Evolutionary conservation across 2,113 vertebrate species (phyloP), one percentile per base, ranked within the genome.

Genomic region (Malurus melanocephalus): DNA sequence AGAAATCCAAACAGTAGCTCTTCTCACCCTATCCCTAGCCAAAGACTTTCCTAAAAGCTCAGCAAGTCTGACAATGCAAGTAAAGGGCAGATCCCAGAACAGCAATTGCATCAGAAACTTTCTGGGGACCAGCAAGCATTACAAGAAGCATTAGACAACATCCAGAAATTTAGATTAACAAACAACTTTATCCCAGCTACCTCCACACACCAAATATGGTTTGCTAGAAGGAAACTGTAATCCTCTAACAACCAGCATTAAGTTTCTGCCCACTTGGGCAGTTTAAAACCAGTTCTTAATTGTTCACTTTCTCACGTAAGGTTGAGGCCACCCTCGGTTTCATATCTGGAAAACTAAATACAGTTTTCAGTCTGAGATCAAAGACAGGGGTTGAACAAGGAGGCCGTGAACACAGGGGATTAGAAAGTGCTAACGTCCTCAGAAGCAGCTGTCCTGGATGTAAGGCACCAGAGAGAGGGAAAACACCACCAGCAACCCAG

Each of bases 391-490:
- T 24, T 84, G 74, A 93, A 88, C 5, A 22, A 87, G 24, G 18
- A 59, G 43, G 40, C 11, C 0, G 0, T 30, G 71, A 88, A 85
- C 1, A 8, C 3, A 5, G 26, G 32, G 27, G 30, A 89, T 69
- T 51, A 81, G 27, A 32, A 83, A 42, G 40, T 45, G 74, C 33
- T 80, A 59, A 88, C 0, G 0, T 53, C 21, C 66, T 91, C 45
- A 64, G 65, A 83, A 91, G 43, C 45, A 92, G 55, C 57, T 91
- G 73, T 56, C 62, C 69, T 84, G 55, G 52, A 92, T 88, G 35
- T 28, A 75, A 80, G 49, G 45, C 51, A 72, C 11, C 21, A 61
- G 69, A 53, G 57, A 88, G 28, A 42, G 8, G 21, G 15, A 88
- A 85, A 86, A 79, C 69, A 90, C 22, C 56, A 77, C 32, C 48